These are phyloP conservation scores for Cryptotis parvus DNA, from an alignment of 2,113 vertebrate genomes.

Conservation along the genomic window DNA sequence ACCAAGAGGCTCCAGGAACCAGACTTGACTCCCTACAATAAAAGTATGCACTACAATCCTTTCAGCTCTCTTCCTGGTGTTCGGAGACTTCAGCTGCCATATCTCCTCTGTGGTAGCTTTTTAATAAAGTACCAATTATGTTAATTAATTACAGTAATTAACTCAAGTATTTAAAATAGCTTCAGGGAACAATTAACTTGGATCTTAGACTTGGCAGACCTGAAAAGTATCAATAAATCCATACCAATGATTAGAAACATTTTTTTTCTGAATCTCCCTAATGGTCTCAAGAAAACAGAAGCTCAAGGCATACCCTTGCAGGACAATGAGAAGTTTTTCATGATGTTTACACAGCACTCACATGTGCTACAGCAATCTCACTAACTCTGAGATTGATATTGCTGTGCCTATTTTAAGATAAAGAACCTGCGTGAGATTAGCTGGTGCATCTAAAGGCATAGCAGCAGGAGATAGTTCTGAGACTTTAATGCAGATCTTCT, in stretches of 20 bases:
- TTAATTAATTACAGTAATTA: conserved; percentile 11
- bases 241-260: not conserved
- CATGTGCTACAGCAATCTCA: not conserved
- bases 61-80: too few relatives aligned
- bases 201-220: conserved; percentile 13
- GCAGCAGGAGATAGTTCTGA: not conserved
- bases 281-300: conserved; percentile 27
- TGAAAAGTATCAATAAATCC: conserved; percentile 9
- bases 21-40: too few relatives aligned
- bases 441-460: not conserved
- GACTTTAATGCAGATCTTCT: not conserved
- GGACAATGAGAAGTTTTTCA: not conserved
- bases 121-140: not conserved
- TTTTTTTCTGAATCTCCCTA: conserved; percentile 36
- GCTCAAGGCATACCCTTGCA: not conserved
- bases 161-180: conserved; percentile 12
- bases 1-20: too few relatives aligned
- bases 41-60: too few relatives aligned
- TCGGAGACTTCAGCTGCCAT: not conserved
- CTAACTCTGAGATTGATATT: conserved; percentile 7
- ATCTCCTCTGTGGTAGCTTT: not conserved
- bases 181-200: conserved; percentile 38
- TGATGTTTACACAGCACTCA: not conserved
- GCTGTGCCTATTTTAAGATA: not conserved
- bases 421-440: conserved; percentile 20